Evolutionary conservation across 92 coral and sea anemone species (phyloP).

Genomic region (Parazoanthus atlanticus): DNA sequence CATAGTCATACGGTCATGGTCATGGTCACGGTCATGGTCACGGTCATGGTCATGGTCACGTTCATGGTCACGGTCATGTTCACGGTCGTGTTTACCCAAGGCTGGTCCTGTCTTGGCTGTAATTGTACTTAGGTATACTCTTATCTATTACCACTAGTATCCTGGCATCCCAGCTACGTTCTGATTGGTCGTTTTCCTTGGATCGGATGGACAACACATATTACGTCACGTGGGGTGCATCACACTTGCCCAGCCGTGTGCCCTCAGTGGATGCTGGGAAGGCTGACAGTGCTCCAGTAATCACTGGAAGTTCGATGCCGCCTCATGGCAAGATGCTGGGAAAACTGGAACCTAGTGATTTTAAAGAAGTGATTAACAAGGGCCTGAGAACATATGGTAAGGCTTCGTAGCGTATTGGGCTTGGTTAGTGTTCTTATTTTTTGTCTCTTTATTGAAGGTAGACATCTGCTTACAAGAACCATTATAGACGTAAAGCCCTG

Average conservation of each 20-base stretch:
- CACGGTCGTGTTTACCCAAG: too few relatives aligned
- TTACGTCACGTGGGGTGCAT: constrained; percentile 99
- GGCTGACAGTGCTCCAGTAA: constrained; percentile 57
- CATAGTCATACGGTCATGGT: too few relatives aligned
- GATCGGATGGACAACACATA: constrained; percentile 90
- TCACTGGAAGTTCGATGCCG: constrained; percentile 73
- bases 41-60: too few relatives aligned
- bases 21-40: too few relatives aligned
- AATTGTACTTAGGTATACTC: neutral
- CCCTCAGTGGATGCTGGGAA: constrained; percentile 69
- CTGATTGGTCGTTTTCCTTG: constrained; percentile 97
- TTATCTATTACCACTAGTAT: constrained; percentile 53
- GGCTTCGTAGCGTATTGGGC: neutral
- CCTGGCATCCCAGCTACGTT: constrained; percentile 93
- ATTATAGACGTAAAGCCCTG: too few relatives aligned
- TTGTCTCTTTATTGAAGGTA: neutral
- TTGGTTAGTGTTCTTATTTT: neutral
- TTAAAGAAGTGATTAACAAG: constrained; percentile 89
- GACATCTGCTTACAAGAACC: too few relatives aligned
- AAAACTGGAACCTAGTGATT: constrained; percentile 86
- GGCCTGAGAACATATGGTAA: constrained; percentile 92
- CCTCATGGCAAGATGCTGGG: constrained; percentile 91
- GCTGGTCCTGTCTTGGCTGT: too few relatives aligned
- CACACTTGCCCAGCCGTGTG: constrained; percentile 55
- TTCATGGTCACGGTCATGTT: too few relatives aligned